Evolutionary conservation across 2,888 invertebrate genomes (phyloP), one percentile per base, ranked within the genome.

Genomic region (Tinea trinotella): DNA sequence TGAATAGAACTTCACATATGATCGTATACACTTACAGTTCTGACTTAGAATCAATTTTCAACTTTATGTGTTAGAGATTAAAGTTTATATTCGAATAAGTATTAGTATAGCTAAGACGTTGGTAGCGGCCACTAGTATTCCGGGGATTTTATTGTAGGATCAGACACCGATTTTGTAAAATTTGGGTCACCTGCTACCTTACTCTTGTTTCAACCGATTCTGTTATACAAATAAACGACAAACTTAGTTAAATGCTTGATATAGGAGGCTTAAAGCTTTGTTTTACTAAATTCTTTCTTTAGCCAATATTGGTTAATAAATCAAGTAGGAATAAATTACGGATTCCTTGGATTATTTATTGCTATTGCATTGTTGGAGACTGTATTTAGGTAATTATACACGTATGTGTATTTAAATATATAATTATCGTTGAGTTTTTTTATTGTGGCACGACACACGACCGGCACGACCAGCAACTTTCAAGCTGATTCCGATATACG

Each of bases 171-270:
- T 46, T 46, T 46, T n/a, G 46, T 46, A 46, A 46, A 46, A 46
- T 46, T 46, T 46, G 15, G 46, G 46, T 46, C 46, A 46, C 46
- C 46, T 46, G 46, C 46, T 46, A 46, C 46, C 46, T 46, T 19
- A 46, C 19, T 46, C 46, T 5, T 18, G 40, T 40, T 12, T 40
- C 40, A 7, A 15, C 13, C 40, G 13, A 40, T 2, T 4, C 15
- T 40, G 40, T 40, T 40, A 17, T 18, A 19, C 46, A 46, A 46
- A 46, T 44, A 44, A 17, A 44, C 15, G 44, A 44, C 44, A 13
- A 17, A 44, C 44, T 44, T 44, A 17, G 44, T 44, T 44, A 15
- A 44, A 44, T 10, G 13, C 13, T 44, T 44, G 44, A 44, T n/a
- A 35, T 7, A 35, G 35, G n/a, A 35, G n/a, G 12, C n/a, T 3